phyloP scores from a whole-genome alignment of 2,888 invertebrate genomes.

The Plebejus argus region DNA sequence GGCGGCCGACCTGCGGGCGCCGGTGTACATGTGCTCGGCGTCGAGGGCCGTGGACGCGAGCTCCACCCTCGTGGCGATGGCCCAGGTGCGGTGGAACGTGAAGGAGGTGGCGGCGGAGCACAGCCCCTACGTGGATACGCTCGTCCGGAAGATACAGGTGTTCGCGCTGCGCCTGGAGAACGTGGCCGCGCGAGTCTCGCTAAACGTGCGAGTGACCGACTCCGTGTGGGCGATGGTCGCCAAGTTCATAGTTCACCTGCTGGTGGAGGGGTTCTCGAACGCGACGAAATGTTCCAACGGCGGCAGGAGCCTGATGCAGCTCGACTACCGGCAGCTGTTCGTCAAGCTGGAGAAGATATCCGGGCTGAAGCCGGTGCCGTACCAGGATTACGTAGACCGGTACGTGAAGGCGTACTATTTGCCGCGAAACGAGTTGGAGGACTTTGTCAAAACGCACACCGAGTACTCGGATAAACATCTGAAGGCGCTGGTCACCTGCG shows the following conservation, averaged over 20 bases:
- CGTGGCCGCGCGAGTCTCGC: constrained; percentile 84
- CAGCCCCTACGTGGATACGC: constrained; percentile 91
- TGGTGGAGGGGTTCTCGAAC: constrained; percentile 96
- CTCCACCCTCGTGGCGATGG: constrained; percentile 90
- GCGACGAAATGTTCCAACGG: constrained; percentile 97
- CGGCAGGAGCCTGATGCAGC: constrained; percentile 97
- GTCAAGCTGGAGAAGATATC: constrained; percentile 94
- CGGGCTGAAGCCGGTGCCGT: constrained; percentile 90
- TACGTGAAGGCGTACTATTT: constrained; percentile 98
- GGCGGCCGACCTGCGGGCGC: constrained; percentile 88
- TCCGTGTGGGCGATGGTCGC: constrained; percentile 94
- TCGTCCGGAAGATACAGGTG: constrained; percentile 87
- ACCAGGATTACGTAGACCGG: constrained; percentile 93
- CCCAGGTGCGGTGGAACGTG: constrained; percentile 96
- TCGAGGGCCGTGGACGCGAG: constrained; percentile 89
- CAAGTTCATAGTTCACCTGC: constrained; percentile 90
- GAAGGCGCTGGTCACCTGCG: constrained; percentile 89
- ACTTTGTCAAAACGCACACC: constrained; percentile 92
- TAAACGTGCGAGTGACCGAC: constrained; percentile 85
- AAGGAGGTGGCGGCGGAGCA: constrained; percentile 97
- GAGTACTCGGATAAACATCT: constrained; percentile 96
- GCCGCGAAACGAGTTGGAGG: constrained; percentile 92
- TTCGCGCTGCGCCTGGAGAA: constrained; percentile 90
- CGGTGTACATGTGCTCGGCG: constrained; percentile 93
- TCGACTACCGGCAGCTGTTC: constrained; percentile 97